Base-by-base conservation (phyloP, 2,888 invertebrate genomes). In the Dynastes hyllus region DNA sequence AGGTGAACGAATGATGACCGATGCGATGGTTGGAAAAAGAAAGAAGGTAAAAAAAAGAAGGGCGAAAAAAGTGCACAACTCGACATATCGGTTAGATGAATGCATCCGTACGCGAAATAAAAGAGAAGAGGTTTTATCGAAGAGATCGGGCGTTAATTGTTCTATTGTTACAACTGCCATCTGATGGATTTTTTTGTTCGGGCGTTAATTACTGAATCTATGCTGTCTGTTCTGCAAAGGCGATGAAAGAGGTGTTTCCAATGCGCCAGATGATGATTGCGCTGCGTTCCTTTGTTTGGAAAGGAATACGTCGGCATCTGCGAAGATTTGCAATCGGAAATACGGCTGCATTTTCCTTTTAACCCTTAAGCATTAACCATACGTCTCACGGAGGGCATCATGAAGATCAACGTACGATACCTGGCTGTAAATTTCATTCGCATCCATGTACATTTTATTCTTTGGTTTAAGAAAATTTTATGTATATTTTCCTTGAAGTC, bases 81-180 rank as follows among this genome's bases (percentile, higher is more conserved):
- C 22, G 45, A 40, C 13, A 22, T 32, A 58, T 58, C 58, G 37
- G n/a, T 71, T 37, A 37, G 55, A 53, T 29, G 37, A 58, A 40
- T 37, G 71, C 37, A 58, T 61, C 32, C 45, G 16, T 55, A n/a
- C 55, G 55, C 32, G 71, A 71, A 11, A 2, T n/a, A 71, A 71
- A 16, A 58, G 27, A 71, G 16, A 40, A 71, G 16, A 45, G 11
- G 58, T 58, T 53, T 58, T 58, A 71, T 58, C 71, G 55, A 37
- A 37, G 11, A 45, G 55, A 71, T 71, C 71, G 32, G 6, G 11
- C 16, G 55, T 71, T 71, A 58, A 71, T 71, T 70, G 70, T 70
- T 55, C 71, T 40, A 55, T 53, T 71, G 55, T 71, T 71, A 71
- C 55, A 50, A 32, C 55, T 40, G 71, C 37, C 55, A 55, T 71